Base-by-base conservation (phyloP, 2,113 vertebrate genomes). In the Dendrocopos noguchii region DNA sequence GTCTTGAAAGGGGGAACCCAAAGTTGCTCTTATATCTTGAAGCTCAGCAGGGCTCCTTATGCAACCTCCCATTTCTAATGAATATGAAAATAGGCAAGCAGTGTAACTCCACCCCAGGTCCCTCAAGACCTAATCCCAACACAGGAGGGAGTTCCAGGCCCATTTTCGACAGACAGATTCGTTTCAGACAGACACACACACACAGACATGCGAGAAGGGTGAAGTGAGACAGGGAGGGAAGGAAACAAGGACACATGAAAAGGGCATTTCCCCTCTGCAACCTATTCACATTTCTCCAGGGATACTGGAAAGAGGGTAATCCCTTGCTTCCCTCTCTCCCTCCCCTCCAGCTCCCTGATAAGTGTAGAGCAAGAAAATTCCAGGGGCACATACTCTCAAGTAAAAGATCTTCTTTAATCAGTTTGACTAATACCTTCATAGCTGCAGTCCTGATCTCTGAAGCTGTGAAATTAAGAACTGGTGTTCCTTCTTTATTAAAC, bases 1-100 rank as follows among this genome's bases (percentile, higher is more conserved):
- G 98, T 97, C 97, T 98, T 97, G 89, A 93, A 73, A 97, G 94
- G 91, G 96, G 96, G 95, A 96, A 95, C 93, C 95, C 92, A 96
- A 98, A 96, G 97, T 96, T 92, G 97, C 98, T 98, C 98, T 99
- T 99, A 99, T 98, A 99, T 97, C 96, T 97, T 97, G 96, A 97
- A 98, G 98, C 97, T 97, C 97, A 96, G 97, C 83, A 95, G 97
- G 96, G 95, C 87, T 97, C 94, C 97, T 95, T 87, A 93, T 95
- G 98, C 97, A 98, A 96, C 98, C 98, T 98, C 98, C 98, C 96
- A 97, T 96, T 97, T 87, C 96, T 97, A 98, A 97, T 98, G 98
- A 98, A 98, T 98, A 98, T 98, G 97, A 97, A 98, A 98, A 97
- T 97, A 96, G 92, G 94, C 97, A 82, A 95, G 90, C 60, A 25